These are phyloP conservation scores for Caenorhabditis sinica DNA, from an alignment of 2,888 invertebrate genomes.

Conservation along the genomic window DNA sequence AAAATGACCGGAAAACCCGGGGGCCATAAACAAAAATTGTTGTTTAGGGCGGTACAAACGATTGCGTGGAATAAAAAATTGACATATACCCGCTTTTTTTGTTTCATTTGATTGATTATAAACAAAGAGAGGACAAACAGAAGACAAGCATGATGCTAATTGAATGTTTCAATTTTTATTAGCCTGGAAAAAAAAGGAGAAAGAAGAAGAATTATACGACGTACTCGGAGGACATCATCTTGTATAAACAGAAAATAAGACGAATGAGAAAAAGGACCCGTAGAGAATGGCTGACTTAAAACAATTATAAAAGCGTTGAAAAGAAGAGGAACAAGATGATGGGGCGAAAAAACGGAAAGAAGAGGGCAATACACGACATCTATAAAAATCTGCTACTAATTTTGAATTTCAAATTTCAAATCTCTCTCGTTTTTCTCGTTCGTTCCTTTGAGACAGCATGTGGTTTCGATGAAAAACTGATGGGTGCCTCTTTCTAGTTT, in stretches of 20 bases:
- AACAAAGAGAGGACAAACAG: not conserved
- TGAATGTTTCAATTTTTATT: slow-evolving; percentile 32
- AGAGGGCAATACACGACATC: slow-evolving; percentile 39
- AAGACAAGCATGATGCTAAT: not conserved
- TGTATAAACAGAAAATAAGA: slow-evolving; percentile 36
- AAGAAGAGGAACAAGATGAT: not conserved
- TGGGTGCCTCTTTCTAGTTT: slow-evolving; percentile 27
- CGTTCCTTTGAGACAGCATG: slow-evolving; percentile 52
- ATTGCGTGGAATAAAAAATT: slow-evolving; percentile 25
- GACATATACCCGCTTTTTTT: not conserved
- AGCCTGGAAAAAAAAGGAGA: slow-evolving; percentile 17
- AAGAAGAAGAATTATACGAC: slow-evolving; percentile 17
- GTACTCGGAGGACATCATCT: slow-evolving; percentile 11
- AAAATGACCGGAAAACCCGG: no score
- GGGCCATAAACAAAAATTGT: not conserved
- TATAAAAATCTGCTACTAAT: slow-evolving; percentile 61
- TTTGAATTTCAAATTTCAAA: slow-evolving; percentile 47
- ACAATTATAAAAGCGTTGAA: slow-evolving; percentile 50
- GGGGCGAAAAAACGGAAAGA: not conserved
- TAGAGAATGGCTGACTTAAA: slow-evolving; percentile 49
- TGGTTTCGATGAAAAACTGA: slow-evolving; percentile 58
- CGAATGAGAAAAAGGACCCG: slow-evolving; percentile 33
- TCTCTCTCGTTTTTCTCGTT: slow-evolving; percentile 28
- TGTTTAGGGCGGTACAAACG: not conserved
- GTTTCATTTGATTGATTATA: slow-evolving; percentile 4